Evolutionary conservation across 1,140 invertebrate genomes (phyloP), one percentile per base, ranked within the genome.

Genomic region (Cherax destructor): DNA sequence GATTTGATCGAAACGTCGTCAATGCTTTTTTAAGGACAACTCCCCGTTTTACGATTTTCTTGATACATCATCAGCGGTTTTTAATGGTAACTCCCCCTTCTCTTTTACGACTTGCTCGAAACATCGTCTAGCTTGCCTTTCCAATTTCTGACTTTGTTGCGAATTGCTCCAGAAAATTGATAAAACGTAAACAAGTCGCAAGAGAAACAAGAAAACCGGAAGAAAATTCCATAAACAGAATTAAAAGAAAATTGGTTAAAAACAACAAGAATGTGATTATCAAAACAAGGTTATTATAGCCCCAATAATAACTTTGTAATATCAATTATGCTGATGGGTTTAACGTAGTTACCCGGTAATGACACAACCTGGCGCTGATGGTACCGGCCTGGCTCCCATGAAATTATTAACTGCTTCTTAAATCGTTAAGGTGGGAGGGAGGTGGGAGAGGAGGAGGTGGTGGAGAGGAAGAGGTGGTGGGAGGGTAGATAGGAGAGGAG

Each of bases 271-370:
- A 65, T 65, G 61, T 16, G 10, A 5, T 65, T 65, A 65, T 65
- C 18, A 65, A 18, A 65, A 65, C 18, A 16, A 16, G 61, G 61
- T 65, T 65, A 65, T 21, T 65, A 16, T 65, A 16, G 13, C 18
- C 24, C 69, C 5, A 16, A 21, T 74, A 74, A 74, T 74, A 24
- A 74, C n/a, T 7, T 11, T 30, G 69, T 74, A n/a, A 30, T n/a
- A 30, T 74, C 69, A 74, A 74, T 74, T 74, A 74, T 74, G 69
- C n/a, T 74, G 69, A 74, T 74, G 69, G 18, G 4, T 30, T 74
- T 74, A 74, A 74, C n/a, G 18, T 24, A 74, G 69, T 74, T 74
- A 24, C n/a, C 11, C 69, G 6, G 2, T 74, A 30, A 74, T 74
- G 69, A 74, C 69, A 24, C 69, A 74, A 21, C 69, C n/a, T 5